phyloP scores from a whole-genome alignment of 2,797 vertebrate species.

The Mormyrus proboscirostris region DNA sequence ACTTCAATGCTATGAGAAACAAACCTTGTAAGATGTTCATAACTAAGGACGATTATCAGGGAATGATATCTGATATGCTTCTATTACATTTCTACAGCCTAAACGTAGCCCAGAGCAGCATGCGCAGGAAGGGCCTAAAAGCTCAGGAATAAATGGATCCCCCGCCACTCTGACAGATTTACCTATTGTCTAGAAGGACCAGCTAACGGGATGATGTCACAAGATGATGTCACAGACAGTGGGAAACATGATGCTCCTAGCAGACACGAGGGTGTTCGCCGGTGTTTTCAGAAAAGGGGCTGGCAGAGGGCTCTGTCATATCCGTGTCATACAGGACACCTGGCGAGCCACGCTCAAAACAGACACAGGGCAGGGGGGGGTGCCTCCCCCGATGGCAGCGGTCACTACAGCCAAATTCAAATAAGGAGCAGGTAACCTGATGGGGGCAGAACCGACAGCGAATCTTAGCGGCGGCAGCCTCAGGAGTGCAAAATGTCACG shows the following conservation, averaged over 20 bases:
- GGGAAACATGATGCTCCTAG: constrained; percentile 37
- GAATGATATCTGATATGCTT: constrained; percentile 12
- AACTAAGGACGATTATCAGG: constrained; percentile 55
- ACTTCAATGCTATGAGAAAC: constrained; percentile 53
- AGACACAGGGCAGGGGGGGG: neutral
- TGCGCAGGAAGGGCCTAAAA: constrained; percentile 37
- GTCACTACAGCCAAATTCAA: neutral
- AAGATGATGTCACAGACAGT: constrained; percentile 30
- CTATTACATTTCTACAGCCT: constrained; percentile 11
- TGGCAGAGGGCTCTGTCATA: constrained; percentile 29
- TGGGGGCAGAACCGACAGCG: neutral
- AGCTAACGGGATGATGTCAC: constrained; percentile 37
- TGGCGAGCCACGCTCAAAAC: constrained; percentile 25
- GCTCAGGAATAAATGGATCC: constrained; percentile 37
- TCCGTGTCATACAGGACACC: constrained; percentile 44
- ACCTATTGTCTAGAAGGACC: constrained; percentile 50
- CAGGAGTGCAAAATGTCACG: neutral
- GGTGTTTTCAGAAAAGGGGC: neutral
- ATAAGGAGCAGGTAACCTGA: neutral
- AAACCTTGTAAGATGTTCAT: constrained; percentile 55
- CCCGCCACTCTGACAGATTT: constrained; percentile 50
- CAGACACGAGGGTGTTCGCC: constrained; percentile 30
- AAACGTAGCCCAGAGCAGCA: constrained; percentile 29
- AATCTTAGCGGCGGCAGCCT: neutral
- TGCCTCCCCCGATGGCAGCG: neutral